Evolutionary conservation across 2,113 vertebrate species (phyloP), one percentile per base, ranked within the genome.

Genomic region (Cynocephalus volans): DNA sequence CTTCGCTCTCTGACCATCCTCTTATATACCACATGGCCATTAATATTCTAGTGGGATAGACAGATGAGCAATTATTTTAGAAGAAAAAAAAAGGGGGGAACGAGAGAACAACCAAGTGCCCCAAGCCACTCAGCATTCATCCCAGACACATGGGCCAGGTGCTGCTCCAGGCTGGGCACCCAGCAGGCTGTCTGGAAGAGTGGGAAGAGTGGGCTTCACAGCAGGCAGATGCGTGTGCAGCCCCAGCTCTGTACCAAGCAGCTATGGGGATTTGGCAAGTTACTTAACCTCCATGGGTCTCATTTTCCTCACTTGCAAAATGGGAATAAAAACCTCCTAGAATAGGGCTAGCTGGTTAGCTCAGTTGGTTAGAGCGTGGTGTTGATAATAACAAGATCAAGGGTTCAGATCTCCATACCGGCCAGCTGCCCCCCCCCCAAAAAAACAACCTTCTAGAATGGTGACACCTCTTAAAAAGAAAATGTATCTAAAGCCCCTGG

Each of bases 11-110:
- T 88, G 62, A 19, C 50, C 80, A 77, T 23, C 70, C 8, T 41
- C 23, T 58, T 72, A 58, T 72, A 58, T 4, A 69, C 19, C 1
- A 13, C 50, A 77, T 26, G 15, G 54, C 50, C n/a, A 77, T 67
- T 67, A 73, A n/a, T 56, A 85, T 81, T 67, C 73, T 45, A 91
- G 77, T n/a, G 52, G 80, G 77, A 92, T 2, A 93, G 14, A 77
- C 12, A 88, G 9, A n/a, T 50, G 10, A 36, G 58, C 48, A 33
- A 36, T 64, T 15, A 86, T 48, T 91, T 56, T 45, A 65, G 56
- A 96, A 21, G 36, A 36, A 33, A 76, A 82, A 76, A 48, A 58
- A 60, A 24, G 19, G 17, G 60, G 52, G 36, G n/a, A n/a, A 85
- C 23, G 18, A 79, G 75, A 85, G 56, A 52, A 73, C 62, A 88